Percentiles rank a stretch among this genome's conserved stretches.
These are phyloP conservation scores for Temnothorax ravouxi DNA, from an alignment of 2,888 invertebrate species.

Conservation along the genomic window DNA sequence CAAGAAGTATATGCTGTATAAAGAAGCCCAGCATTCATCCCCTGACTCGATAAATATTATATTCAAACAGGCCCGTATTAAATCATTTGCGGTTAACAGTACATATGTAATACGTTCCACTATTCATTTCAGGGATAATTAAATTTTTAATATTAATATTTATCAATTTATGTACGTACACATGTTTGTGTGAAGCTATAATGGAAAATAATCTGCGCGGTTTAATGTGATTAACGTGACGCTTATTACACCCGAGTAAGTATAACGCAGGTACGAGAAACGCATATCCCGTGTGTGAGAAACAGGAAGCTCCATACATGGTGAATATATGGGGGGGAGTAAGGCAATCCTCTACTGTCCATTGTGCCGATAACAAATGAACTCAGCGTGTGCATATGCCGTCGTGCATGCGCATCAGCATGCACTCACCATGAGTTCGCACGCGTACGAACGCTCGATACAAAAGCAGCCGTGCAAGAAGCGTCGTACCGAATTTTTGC, in stretches of 20 bases:
- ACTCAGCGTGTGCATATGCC: conserved; percentile 55
- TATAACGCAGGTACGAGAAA: conserved; percentile 19
- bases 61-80: neutral
- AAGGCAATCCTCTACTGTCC: conserved; percentile 54
- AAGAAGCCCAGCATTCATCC: neutral
- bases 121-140: neutral
- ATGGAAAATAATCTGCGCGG: conserved; percentile 37
- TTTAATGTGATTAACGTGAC: conserved; percentile 30
- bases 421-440: conserved; percentile 32
- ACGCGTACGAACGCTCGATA: conserved; percentile 61
- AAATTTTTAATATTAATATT: conserved; percentile 20
- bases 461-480: conserved; percentile 61
- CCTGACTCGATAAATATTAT: neutral
- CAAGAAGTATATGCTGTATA: neutral
- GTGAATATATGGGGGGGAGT: conserved; percentile 27
- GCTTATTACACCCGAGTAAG: conserved; percentile 50
- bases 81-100: neutral
- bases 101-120: neutral
- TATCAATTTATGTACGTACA: neutral
- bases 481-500: conserved; percentile 59
- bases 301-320: conserved; percentile 3
- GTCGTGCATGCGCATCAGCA: conserved; percentile 32
- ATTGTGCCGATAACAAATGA: conserved; percentile 68
- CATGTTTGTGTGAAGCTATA: neutral
- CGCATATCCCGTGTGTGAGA: conserved; percentile 27